Conservation (phyloP, 2,888 invertebrate species). For the Callinectes sapidus region DNA sequence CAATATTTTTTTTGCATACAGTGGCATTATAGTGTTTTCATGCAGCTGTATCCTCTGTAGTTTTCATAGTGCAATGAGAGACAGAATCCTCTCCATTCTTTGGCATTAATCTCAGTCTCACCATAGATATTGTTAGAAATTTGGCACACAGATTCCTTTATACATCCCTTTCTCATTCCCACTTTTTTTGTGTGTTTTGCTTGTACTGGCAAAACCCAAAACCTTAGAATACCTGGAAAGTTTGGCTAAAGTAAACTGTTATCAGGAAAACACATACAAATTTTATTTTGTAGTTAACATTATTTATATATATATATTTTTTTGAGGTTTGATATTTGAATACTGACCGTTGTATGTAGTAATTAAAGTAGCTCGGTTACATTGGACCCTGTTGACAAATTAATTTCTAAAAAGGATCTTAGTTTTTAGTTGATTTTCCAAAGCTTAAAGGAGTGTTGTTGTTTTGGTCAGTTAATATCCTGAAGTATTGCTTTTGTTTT, state of each 20-base stretch:
- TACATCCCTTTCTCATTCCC: background rate
- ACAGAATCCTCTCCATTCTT: background rate
- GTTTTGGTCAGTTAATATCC: too few relatives aligned
- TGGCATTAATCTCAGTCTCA: background rate
- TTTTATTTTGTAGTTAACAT: background rate
- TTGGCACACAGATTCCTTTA: background rate
- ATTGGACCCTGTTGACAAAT: background rate
- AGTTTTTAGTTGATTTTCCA: background rate
- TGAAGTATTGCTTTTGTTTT: background rate
- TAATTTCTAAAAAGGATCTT: background rate
- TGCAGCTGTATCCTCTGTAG: background rate
- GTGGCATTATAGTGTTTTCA: background rate
- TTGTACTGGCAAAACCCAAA: background rate
- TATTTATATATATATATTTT: background rate
- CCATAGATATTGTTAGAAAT: background rate
- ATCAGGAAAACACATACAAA: background rate
- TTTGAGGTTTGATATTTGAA: background rate
- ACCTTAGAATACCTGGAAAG: background rate
- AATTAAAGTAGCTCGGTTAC: background rate
- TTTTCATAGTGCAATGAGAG: slow-evolving; percentile 33
- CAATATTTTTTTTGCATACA: slow-evolving; percentile 7
- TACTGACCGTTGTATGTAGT: background rate
- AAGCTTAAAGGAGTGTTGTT: background rate
- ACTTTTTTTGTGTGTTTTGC: background rate
- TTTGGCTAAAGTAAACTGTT: background rate